phyloP scores from a whole-genome alignment of 2,797 vertebrate genomes.

The Falco biarmicus region DNA sequence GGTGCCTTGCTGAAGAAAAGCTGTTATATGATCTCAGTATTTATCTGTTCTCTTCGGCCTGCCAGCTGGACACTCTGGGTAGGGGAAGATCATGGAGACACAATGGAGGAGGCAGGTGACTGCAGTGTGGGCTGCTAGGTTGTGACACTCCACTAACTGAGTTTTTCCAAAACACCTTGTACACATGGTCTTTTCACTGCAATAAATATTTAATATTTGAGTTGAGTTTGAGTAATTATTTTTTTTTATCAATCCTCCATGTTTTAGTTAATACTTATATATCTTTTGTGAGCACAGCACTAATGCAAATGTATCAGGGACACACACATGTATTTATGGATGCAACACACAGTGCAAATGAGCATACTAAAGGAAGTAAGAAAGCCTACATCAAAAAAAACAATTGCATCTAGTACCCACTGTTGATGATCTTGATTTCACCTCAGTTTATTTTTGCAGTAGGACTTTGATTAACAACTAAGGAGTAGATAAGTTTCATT shows the following conservation, averaged over 20 bases:
- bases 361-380: not conserved
- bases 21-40: not conserved
- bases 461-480: not conserved
- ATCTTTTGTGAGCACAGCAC: not conserved
- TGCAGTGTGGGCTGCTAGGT: not conserved
- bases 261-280: not conserved
- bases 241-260: not conserved
- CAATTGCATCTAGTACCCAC: not conserved
- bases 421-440: not conserved
- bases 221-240: not conserved
- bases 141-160: not conserved
- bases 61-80: not conserved
- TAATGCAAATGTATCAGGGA: not conserved
- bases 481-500: not conserved
- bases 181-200: not conserved
- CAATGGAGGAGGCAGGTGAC: not conserved
- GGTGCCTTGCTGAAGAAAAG: not conserved
- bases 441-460: not conserved
- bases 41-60: not conserved
- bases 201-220: not conserved
- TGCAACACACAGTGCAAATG: not conserved
- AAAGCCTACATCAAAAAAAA: not conserved
- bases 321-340: not conserved
- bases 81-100: not conserved
- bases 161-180: not conserved